A percentile compares a stretch with the other conserved stretches of the same genome.
These are phyloP conservation scores for Echeneis naucrates DNA, from an alignment of 2,797 vertebrate genomes.

Conservation along the genomic window DNA sequence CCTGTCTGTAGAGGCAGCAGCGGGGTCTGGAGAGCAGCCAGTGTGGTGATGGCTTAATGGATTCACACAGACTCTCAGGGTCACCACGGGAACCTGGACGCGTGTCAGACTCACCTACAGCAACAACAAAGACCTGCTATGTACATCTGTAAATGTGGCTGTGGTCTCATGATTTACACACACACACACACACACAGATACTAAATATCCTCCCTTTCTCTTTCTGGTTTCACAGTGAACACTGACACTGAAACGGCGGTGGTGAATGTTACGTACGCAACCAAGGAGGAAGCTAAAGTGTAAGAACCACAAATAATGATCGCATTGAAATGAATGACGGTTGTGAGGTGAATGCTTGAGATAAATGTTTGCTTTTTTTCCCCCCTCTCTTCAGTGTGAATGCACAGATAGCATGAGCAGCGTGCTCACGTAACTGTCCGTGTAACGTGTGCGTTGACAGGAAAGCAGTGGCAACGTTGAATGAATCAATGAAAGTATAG, in stretches of 20 bases:
- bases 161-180: constrained; percentile 34
- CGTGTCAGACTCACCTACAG: constrained; percentile 57
- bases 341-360: constrained; percentile 16
- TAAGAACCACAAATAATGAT: constrained; percentile 83
- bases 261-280: constrained; percentile 94
- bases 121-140: constrained; percentile 35
- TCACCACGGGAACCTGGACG: constrained; percentile 63
- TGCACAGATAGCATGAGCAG: constrained; percentile 17
- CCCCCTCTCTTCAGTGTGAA: too few relatives aligned
- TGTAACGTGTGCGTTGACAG: constrained; percentile 1
- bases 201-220: constrained; percentile 19
- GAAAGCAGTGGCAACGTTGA: background rate
- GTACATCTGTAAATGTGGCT: constrained; percentile 36
- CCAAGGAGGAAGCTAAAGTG: constrained; percentile 95
- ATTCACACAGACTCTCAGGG: constrained; percentile 70
- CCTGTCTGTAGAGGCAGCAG: constrained; percentile 59
- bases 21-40: constrained; percentile 61
- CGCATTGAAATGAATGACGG: too few relatives aligned
- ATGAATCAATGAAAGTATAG: background rate
- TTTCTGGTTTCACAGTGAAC: constrained; percentile 87
- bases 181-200: too few relatives aligned
- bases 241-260: constrained; percentile 96
- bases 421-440: constrained; percentile 6
- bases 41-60: constrained; percentile 60
- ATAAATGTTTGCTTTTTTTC: constrained; percentile 16